phyloP scores from a whole-genome alignment of 2,888 invertebrate genomes.

The Agonopterix heracliana region DNA sequence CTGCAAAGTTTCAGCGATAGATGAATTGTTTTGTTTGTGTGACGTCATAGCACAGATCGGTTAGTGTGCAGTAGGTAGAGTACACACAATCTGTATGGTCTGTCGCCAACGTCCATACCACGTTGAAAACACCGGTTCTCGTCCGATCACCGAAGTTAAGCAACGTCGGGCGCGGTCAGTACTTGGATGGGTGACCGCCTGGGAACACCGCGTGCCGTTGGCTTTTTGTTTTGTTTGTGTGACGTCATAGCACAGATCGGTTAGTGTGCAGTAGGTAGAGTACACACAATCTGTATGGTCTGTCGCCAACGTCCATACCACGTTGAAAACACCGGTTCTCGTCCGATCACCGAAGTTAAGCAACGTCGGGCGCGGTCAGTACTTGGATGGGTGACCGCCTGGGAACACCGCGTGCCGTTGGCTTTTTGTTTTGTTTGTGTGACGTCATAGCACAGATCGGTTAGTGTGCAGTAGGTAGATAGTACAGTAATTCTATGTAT shows the following conservation, averaged over 20 bases:
- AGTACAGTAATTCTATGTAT: too few relatives aligned
- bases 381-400: conserved; percentile 51
- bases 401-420: conserved; percentile 39
- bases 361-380: conserved; percentile 51
- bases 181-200: conserved; percentile 51
- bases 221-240: conserved; percentile 19
- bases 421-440: conserved; percentile 25
- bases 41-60: too few relatives aligned
- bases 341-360: conserved; percentile 68
- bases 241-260: too few relatives aligned
- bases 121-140: conserved; percentile 49
- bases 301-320: conserved; percentile 37
- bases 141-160: conserved; percentile 53
- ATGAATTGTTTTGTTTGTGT: too few relatives aligned
- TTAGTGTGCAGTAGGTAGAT: not conserved
- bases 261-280: too few relatives aligned
- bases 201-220: conserved; percentile 37
- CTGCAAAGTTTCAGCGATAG: too few relatives aligned
- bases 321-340: conserved; percentile 54
- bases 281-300: too few relatives aligned
- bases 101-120: conserved; percentile 52
- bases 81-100: too few relatives aligned
- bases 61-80: too few relatives aligned
- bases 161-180: conserved; percentile 48
- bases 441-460: too few relatives aligned